Conservation (phyloP, 2,113 vertebrate genomes). For the Sceloporus undulatus region DNA sequence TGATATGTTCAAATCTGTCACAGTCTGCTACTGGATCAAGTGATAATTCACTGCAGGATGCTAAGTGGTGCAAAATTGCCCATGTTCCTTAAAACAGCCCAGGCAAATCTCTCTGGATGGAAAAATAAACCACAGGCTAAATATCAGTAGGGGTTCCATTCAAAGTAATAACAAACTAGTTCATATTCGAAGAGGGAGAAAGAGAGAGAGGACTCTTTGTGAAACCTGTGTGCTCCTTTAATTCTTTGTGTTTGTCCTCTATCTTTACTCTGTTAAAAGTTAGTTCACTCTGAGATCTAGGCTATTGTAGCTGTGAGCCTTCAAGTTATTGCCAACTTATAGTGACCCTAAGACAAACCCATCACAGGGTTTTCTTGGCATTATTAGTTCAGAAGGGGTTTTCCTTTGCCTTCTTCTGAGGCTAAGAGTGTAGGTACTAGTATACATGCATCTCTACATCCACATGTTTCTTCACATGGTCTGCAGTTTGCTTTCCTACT, state of each 20-base stretch:
- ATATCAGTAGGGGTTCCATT: slow-evolving; percentile 50
- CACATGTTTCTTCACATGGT: background rate
- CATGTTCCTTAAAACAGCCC: background rate
- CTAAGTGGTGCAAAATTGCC: slow-evolving; percentile 65
- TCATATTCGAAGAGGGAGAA: slow-evolving; percentile 45
- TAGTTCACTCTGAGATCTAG: slow-evolving; percentile 7
- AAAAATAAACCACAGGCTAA: slow-evolving; percentile 67
- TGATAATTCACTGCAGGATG: slow-evolving; percentile 48
- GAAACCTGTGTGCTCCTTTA: slow-evolving; percentile 50
- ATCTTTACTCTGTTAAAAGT: slow-evolving; percentile 67
- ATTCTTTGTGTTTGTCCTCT: slow-evolving; percentile 64
- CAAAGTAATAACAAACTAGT: slow-evolving; percentile 68
- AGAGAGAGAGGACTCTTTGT: slow-evolving; percentile 52
- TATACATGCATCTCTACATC: background rate
- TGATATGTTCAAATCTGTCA: slow-evolving; percentile 61
- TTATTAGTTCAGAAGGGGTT: too few relatives aligned
- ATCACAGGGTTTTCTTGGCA: too few relatives aligned
- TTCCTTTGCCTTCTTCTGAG: too few relatives aligned
- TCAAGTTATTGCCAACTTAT: too few relatives aligned
- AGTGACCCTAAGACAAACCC: too few relatives aligned
- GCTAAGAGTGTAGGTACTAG: slow-evolving; percentile 35
- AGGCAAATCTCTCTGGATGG: slow-evolving; percentile 59
- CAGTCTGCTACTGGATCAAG: slow-evolving; percentile 58
- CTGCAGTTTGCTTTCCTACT: slow-evolving; percentile 17
- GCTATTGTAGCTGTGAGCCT: too few relatives aligned